Conservation (phyloP, 2,797 vertebrate genomes). For the Microctenopoma steveboyesi region DNA sequence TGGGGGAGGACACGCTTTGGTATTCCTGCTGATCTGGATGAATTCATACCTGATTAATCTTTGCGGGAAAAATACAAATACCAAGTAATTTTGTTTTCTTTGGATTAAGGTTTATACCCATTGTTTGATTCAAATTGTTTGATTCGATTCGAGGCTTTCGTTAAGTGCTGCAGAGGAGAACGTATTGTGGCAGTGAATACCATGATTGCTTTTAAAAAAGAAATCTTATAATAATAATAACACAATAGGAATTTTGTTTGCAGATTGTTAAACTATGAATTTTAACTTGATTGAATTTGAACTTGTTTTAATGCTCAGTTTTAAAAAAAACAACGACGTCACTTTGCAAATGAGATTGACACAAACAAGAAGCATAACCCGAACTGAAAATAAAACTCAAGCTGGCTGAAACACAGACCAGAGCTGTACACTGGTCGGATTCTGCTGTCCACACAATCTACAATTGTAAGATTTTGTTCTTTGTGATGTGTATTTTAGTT, state of each 20-base stretch:
- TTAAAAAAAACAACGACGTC: neutral
- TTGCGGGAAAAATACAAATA: neutral
- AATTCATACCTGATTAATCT: slow-evolving; percentile 22
- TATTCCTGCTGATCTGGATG: neutral
- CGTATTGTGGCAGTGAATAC: slow-evolving; percentile 5
- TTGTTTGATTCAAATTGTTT: slow-evolving; percentile 2
- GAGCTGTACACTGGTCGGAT: too few relatives aligned
- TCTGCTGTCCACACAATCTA: too few relatives aligned
- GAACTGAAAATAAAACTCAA: neutral
- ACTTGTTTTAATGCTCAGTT: neutral
- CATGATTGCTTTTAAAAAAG: neutral
- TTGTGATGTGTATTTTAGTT: too few relatives aligned
- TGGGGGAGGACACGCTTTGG: neutral
- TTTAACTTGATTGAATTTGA: neutral
- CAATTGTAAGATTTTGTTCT: too few relatives aligned
- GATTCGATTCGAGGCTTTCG: neutral
- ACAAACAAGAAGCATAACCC: neutral
- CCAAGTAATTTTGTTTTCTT: neutral
- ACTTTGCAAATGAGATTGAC: slow-evolving; percentile 5
- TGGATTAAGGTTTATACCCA: neutral
- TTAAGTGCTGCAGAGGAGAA: neutral
- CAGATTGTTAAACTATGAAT: neutral
- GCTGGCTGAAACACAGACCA: too few relatives aligned
- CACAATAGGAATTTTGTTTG: neutral
- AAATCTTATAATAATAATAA: neutral